These are phyloP conservation scores for Heliocidaris tuberculata DNA, from an alignment of 35 echinoderm and acorn worm species.

Conservation along the genomic window DNA sequence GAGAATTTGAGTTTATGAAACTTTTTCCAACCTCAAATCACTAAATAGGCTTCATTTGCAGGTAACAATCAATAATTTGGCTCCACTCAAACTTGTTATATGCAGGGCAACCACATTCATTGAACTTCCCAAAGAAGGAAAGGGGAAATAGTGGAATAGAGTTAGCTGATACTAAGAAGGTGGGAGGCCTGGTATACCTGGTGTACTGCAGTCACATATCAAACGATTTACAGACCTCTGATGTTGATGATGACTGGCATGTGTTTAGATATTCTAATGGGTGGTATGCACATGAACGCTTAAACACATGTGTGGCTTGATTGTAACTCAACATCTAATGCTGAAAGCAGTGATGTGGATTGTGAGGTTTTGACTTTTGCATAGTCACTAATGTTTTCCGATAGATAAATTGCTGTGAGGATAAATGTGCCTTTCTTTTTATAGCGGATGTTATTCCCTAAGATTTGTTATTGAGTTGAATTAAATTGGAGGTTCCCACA, in stretches of 20 bases:
- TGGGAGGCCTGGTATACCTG: background rate
- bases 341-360: background rate
- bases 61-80: background rate
- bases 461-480: background rate
- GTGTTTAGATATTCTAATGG: conserved; percentile 11
- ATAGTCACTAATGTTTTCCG: background rate
- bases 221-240: background rate
- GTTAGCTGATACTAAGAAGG: background rate
- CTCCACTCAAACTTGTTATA: background rate
- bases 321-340: conserved; percentile 18
- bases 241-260: conserved; percentile 10
- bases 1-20: background rate
- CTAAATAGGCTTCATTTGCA: background rate
- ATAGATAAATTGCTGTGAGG: background rate
- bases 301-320: background rate
- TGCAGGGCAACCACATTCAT: background rate
- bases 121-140: background rate
- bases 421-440: background rate
- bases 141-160: background rate
- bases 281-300: background rate
- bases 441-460: background rate
- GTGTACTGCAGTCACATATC: background rate
- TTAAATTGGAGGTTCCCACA: background rate
- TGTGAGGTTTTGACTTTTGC: background rate
- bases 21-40: background rate